Percentiles rank a stretch among this genome's conserved stretches.
Evolutionary conservation across 2,888 invertebrate genomes (phyloP).

Genomic region (Apomyelois bistriatella): DNA sequence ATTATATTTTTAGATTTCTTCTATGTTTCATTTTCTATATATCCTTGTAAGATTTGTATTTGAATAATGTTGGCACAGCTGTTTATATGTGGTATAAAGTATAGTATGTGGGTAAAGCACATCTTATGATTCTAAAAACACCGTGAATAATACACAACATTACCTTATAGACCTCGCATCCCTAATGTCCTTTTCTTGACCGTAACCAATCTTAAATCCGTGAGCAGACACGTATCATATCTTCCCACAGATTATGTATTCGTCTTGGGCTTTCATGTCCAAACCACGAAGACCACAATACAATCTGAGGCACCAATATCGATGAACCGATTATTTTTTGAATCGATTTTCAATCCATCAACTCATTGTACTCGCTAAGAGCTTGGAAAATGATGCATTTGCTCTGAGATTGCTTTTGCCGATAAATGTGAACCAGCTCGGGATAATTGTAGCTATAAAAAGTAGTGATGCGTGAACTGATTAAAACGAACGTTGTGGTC

Average conservation of each 20-base stretch:
- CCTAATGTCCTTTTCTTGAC: conserved; percentile 31
- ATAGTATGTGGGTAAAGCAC: not conserved
- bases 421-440: conserved; percentile 20
- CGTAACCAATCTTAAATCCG: conserved; percentile 56
- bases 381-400: conserved; percentile 24
- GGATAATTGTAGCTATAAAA: conserved; percentile 12
- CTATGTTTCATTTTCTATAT: too few relatives aligned
- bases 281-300: conserved; percentile 19
- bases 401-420: conserved; percentile 20
- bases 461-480: conserved; percentile 11
- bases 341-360: conserved; percentile 24
- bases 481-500: conserved; percentile 5
- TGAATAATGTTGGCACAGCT: too few relatives aligned
- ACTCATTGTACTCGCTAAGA: conserved; percentile 35
- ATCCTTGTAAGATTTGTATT: too few relatives aligned
- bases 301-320: conserved; percentile 24
- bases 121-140: conserved; percentile 4
- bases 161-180: conserved; percentile 17
- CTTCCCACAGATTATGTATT: conserved; percentile 13
- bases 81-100: too few relatives aligned
- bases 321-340: conserved; percentile 29
- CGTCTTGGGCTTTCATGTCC: conserved; percentile 5
- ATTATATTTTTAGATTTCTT: too few relatives aligned
- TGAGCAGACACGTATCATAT: conserved; percentile 49
- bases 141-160: conserved; percentile 2